These are phyloP conservation scores for Papio anubis DNA, from an alignment of 2,113 vertebrate genomes.

Conservation along the genomic window DNA sequence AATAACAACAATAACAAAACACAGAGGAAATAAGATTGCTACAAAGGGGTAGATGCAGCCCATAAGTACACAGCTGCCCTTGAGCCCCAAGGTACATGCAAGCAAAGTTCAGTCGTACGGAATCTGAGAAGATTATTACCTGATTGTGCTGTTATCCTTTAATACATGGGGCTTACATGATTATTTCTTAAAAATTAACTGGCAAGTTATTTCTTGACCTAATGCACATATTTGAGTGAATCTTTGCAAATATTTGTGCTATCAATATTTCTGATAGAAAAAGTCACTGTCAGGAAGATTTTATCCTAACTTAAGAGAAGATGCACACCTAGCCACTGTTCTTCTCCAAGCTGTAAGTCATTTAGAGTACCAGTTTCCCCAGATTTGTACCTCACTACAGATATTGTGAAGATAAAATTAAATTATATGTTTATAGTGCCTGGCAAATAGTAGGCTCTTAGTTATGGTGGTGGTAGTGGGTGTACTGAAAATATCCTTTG, in stretches of 20 bases:
- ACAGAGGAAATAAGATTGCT: background rate
- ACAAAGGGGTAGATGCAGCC: background rate
- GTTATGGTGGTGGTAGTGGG: background rate
- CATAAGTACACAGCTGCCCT: background rate
- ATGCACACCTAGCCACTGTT: background rate
- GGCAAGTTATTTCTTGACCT: background rate
- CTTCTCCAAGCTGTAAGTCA: background rate
- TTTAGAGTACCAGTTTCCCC: background rate
- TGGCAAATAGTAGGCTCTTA: background rate
- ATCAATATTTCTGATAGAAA: background rate
- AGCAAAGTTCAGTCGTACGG: background rate
- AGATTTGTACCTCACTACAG: background rate
- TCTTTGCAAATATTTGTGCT: background rate
- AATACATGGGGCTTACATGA: background rate
- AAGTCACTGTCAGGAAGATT: background rate
- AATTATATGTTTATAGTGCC: background rate
- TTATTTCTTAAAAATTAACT: background rate
- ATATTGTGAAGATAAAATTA: background rate
- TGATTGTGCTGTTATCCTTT: background rate
- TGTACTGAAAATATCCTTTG: background rate
- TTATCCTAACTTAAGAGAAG: background rate
- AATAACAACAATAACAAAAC: background rate
- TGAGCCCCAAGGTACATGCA: background rate
- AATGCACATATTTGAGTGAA: background rate
- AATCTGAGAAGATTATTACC: background rate